Percentiles rank a stretch among this genome's conserved stretches.
These are phyloP conservation scores for Hypomecis punctinalis DNA, from an alignment of 2,888 invertebrate genomes.

Conservation along the genomic window DNA sequence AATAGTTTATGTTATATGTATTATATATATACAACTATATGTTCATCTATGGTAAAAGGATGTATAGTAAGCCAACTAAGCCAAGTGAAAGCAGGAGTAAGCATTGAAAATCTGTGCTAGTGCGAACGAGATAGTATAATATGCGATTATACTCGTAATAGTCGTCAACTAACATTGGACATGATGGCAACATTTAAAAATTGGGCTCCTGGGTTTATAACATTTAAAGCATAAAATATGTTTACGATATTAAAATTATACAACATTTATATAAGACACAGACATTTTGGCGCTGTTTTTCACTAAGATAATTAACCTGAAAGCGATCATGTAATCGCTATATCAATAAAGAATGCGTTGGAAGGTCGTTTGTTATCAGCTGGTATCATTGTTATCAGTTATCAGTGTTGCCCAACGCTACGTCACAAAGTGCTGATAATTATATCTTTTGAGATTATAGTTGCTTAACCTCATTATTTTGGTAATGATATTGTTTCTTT, in stretches of 20 bases:
- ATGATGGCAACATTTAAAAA: no score
- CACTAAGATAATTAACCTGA: slow-evolving; percentile 15
- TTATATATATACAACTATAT: no score
- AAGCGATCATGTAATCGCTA: slow-evolving; percentile 32
- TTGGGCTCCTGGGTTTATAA: no score
- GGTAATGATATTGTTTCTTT: slow-evolving; percentile 3
- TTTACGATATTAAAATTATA: not conserved
- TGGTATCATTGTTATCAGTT: slow-evolving; percentile 28
- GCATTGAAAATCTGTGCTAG: no score
- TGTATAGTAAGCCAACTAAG: no score
- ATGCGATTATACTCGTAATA: no score
- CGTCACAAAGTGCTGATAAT: slow-evolving; percentile 36
- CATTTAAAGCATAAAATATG: not conserved
- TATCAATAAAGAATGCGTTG: slow-evolving; percentile 40
- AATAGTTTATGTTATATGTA: no score
- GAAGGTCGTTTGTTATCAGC: slow-evolving; percentile 48
- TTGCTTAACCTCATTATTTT: slow-evolving; percentile 36
- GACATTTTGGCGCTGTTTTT: slow-evolving; percentile 12
- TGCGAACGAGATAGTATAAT: no score
- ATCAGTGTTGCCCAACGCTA: slow-evolving; percentile 40
- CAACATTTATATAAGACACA: not conserved
- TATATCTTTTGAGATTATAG: slow-evolving; percentile 22
- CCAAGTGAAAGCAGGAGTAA: no score
- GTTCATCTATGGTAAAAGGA: no score
- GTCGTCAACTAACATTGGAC: no score